A percentile compares a stretch with the other conserved stretches of the same genome.
Evolutionary conservation across 2,888 invertebrate species (phyloP).

Genomic region (Dolichomitus sp.): DNA sequence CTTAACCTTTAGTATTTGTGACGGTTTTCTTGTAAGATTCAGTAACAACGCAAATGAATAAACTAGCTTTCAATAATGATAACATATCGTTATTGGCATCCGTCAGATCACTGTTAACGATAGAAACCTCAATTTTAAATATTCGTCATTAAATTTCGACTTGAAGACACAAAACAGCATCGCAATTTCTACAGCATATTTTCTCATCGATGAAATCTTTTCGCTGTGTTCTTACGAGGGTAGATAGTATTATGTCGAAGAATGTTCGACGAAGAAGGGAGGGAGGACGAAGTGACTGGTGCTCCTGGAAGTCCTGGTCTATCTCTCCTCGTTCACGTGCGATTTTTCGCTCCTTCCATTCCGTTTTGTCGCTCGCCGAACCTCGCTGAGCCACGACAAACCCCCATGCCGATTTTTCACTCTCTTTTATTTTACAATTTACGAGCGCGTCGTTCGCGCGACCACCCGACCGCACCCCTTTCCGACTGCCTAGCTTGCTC

Average conservation of each 20-base stretch:
- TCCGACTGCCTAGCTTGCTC: conserved; percentile 16
- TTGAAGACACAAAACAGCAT: background rate
- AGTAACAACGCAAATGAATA: background rate
- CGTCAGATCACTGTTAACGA: background rate
- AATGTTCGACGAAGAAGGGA: background rate
- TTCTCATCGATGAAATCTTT: background rate
- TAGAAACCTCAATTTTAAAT: background rate
- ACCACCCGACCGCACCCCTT: conserved; percentile 66
- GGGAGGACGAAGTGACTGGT: conserved; percentile 26
- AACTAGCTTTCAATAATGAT: background rate
- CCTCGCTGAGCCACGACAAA: conserved; percentile 22
- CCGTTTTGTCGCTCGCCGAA: conserved; percentile 60
- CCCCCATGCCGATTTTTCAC: conserved; percentile 59
- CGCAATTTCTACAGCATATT: background rate
- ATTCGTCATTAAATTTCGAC: too few species aligned
- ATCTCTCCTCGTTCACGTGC: conserved; percentile 57
- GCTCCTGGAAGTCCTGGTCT: conserved; percentile 34
- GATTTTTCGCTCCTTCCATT: conserved; percentile 66
- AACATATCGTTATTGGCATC: too few species aligned
- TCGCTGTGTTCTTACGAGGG: background rate
- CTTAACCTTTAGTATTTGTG: background rate
- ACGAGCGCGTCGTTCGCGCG: conserved; percentile 72
- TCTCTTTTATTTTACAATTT: conserved; percentile 78
- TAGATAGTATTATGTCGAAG: background rate
- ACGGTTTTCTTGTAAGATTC: background rate